Base-by-base conservation (phyloP, 2,797 vertebrate species). In the Apogon talboti region DNA sequence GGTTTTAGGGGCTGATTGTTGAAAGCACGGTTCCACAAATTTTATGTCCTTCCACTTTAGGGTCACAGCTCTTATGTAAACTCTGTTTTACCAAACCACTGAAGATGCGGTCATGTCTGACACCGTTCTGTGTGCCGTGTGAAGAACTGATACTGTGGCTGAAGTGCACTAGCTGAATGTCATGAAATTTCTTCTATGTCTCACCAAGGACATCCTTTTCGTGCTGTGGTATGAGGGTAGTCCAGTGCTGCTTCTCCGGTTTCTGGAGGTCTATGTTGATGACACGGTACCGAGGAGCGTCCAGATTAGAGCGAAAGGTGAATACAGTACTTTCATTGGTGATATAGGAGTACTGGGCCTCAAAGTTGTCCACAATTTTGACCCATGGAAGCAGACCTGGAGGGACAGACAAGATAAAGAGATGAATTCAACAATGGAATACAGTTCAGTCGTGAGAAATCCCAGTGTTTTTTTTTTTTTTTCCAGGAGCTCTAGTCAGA, bases 141-240 rank as follows among this genome's bases (percentile, higher is more conserved):
- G 15, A 42, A 38, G 66, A 71, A 66, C n/a, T 44, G 51, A 37
- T 55, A 71, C 56, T 15, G 4, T 0, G 16, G 1, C 10, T 38
- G 10, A 4, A 21, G 18, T 13, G 4, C 16, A 38, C 11, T 1
- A 9, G 11, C 16, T 19, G 13, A 33, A 11, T 19, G 13, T 4
- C 1, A 16, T 7, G 4, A 59, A 43, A 57, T 28, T 8, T 53
- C 18, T n/a, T 7, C 19, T 30, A 1, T 8, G 14, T 41, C 89
- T 92, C 77, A 94, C 93, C 92, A 64, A 94, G 83, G 66, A 94
- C 93, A 3, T 94, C 94, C 64, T 93, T 92, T 21, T 92, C 69
- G 0, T 94, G 92, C 69, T 94, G 88, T 1, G 90, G 84, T 28
- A 94, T 82, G n/a, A 94, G 91, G 1, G 87, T 85, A 0, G 40